These are phyloP conservation scores for Fukomys damarensis DNA, from an alignment of 2,113 vertebrate genomes.

Conservation along the genomic window DNA sequence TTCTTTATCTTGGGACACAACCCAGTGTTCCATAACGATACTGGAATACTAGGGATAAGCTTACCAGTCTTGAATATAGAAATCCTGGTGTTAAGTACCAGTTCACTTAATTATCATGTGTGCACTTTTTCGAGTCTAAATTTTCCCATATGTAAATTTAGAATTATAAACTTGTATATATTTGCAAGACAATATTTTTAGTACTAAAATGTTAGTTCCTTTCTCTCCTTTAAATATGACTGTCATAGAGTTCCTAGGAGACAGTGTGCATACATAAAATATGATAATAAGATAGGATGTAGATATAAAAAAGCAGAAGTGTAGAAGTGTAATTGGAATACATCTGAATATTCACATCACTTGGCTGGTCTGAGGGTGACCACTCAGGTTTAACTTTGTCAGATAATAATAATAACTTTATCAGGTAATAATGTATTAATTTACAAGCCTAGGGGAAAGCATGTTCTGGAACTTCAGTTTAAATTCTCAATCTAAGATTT, in stretches of 20 bases:
- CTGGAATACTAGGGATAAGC: neutral
- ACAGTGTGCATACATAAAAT: neutral
- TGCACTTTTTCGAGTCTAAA: neutral
- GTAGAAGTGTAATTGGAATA: neutral
- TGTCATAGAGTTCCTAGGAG: neutral
- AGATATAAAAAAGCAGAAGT: neutral
- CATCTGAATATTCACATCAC: neutral
- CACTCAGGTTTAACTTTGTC: neutral
- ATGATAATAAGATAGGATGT: neutral
- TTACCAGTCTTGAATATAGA: neutral
- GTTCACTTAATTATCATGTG: neutral
- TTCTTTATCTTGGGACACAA: neutral
- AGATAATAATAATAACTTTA: neutral
- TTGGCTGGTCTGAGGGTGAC: neutral
- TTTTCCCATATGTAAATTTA: neutral
- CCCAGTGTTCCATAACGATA: neutral
- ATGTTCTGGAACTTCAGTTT: neutral
- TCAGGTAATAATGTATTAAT: neutral
- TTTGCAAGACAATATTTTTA: constrained; percentile 10
- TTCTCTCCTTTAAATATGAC: neutral
- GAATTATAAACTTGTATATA: neutral
- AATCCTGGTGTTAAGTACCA: neutral
- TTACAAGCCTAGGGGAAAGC: neutral
- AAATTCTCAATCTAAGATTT: constrained; percentile 1
- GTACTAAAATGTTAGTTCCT: neutral